A percentile compares a stretch with the other conserved stretches of the same genome.
These are phyloP conservation scores for Hydra vulgaris DNA, from an alignment of 30 jellyfish, hydroid and myxozoan genomes.

Conservation along the genomic window DNA sequence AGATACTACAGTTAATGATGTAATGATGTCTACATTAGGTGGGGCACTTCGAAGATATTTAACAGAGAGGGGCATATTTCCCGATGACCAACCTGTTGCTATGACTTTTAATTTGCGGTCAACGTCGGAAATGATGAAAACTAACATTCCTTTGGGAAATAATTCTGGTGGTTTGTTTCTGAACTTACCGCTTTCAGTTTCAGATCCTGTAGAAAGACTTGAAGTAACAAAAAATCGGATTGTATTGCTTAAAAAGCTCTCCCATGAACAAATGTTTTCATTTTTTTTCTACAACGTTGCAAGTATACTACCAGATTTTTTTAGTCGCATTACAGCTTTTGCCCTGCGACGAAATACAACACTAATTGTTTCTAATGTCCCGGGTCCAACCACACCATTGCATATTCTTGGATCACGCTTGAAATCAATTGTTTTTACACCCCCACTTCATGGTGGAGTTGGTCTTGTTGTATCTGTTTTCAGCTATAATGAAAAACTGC, in stretches of 20 bases:
- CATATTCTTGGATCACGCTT: constrained; percentile 49
- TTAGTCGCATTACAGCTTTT: constrained; percentile 57
- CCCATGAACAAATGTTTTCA: constrained; percentile 92
- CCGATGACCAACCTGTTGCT: constrained; percentile 84
- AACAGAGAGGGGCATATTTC: constrained; percentile 37
- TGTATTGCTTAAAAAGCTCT: constrained; percentile 40
- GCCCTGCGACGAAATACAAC: constrained; percentile 61
- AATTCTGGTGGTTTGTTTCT: constrained; percentile 92
- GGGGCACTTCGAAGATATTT: constrained; percentile 82
- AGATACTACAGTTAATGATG: constrained; percentile 93
- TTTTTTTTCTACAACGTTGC: constrained; percentile 59
- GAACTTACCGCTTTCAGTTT: constrained; percentile 70
- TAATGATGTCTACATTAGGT: constrained; percentile 77
- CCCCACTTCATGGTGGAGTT: constrained; percentile 86
- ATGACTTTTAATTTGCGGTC: constrained; percentile 93
- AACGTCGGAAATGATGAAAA: constrained; percentile 34
- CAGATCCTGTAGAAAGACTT: constrained; percentile 72
- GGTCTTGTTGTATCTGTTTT: constrained; percentile 86
- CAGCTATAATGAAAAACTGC: constrained; percentile 57
- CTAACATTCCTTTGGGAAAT: constrained; percentile 83
- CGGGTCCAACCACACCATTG: constrained; percentile 88
- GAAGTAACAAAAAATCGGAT: constrained; percentile 52
- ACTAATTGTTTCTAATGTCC: constrained; percentile 78
- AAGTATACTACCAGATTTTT: constrained; percentile 67
- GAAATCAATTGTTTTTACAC: constrained; percentile 78